Evolutionary conservation across 2,113 vertebrate species (phyloP).

Genomic region (Gallinago undulata): DNA sequence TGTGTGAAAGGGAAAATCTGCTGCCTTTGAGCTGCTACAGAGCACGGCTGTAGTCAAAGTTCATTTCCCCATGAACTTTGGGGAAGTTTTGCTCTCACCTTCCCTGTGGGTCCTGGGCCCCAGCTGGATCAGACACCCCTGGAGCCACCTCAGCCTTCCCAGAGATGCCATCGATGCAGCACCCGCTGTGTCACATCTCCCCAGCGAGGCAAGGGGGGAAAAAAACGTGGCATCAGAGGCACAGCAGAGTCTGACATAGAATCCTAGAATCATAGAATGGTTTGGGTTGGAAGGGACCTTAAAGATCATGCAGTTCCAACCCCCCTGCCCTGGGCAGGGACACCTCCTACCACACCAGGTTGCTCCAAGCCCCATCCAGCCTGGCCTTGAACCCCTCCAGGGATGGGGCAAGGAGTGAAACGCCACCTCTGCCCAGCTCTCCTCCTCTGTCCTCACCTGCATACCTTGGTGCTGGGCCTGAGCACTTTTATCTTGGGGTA

Average conservation of each 20-base stretch:
- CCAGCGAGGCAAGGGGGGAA: neutral
- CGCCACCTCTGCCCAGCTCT: neutral
- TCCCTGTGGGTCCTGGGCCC: fast-evolving
- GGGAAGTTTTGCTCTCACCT: neutral
- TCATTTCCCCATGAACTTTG: neutral
- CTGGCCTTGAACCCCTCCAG: too few relatives aligned
- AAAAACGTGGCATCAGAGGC: fast-evolving
- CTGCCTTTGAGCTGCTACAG: neutral
- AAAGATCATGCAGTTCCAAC: too few relatives aligned
- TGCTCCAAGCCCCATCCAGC: too few relatives aligned
- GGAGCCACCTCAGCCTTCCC: neutral
- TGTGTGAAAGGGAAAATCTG: neutral
- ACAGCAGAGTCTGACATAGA: neutral
- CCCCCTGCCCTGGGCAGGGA: too few relatives aligned
- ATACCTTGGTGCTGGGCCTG: neutral
- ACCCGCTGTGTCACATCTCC: fast-evolving
- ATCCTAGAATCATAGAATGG: too few relatives aligned
- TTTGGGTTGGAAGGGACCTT: too few relatives aligned
- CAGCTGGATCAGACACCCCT: neutral
- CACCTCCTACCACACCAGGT: too few relatives aligned
- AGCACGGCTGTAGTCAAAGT: neutral
- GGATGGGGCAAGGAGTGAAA: neutral
- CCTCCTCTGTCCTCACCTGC: neutral
- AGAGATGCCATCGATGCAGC: neutral
- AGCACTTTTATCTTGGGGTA: neutral